Evolutionary conservation across 1,140 invertebrate species (phyloP).

Genomic region (Aphaenogaster ashmeadi): DNA sequence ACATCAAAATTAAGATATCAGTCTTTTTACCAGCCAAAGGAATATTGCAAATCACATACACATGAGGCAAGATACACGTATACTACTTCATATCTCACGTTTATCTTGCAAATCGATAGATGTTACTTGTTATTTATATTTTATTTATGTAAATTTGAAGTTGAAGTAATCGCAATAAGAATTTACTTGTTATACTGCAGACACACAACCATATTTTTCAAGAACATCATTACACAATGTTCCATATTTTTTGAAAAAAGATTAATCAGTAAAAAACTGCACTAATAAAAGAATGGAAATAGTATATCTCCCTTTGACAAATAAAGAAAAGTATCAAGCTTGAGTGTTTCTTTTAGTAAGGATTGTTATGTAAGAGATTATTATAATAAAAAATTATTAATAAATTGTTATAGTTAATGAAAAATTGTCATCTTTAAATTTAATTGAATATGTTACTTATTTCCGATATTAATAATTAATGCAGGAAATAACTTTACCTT

Average conservation of each 20-base stretch:
- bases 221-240: constrained; percentile 45
- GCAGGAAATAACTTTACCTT: not conserved
- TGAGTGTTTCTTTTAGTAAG: constrained; percentile 41
- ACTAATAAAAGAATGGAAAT: constrained; percentile 47
- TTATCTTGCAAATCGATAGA: not conserved
- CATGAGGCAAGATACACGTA: constrained; percentile 4
- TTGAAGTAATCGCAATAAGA: constrained; percentile 13
- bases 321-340: constrained; percentile 34
- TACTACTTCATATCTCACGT: constrained; percentile 45
- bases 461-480: not conserved
- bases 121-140: constrained; percentile 18
- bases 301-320: constrained; percentile 13
- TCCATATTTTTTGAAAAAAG: constrained; percentile 12
- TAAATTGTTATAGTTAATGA: not conserved
- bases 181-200: constrained; percentile 54
- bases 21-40: not conserved
- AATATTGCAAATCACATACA: constrained; percentile 9
- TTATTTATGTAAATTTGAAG: not conserved
- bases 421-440: not conserved
- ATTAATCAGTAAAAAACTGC: constrained; percentile 39
- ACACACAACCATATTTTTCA: constrained; percentile 59
- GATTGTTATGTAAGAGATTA: not conserved
- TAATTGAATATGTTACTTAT: constrained; percentile 25
- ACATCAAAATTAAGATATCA: constrained; percentile 26
- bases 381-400: not conserved